Evolutionary conservation across 92 coral and sea anemone genomes (phyloP), one percentile per base, ranked within the genome.

Genomic region (Plumapathes pennacea): DNA sequence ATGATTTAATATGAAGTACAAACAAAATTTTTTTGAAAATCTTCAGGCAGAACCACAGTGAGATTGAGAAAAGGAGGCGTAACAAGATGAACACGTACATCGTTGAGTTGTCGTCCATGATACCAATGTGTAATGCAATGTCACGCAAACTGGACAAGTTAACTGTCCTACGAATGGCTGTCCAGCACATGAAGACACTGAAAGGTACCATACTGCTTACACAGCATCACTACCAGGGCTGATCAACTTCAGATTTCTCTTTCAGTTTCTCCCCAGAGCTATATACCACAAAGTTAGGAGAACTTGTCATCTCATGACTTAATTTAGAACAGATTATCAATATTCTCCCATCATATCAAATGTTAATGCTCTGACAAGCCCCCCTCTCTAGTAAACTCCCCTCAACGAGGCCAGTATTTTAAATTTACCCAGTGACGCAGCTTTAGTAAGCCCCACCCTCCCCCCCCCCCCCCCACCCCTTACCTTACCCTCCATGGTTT

Each of bases 51-150:
- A 83, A 85, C 41, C 97, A 90, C 67, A 90, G 97, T 61, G 95
- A 90, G 67, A 90, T 90, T 44, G 97, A 90, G 63, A 90, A 88
- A 43, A 71, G 97, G 37, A 75, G 97, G 28, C 96, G 97, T 41
- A 91, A 90, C 57, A 90, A 90, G 51, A 90, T 90, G 96, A 90
- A 90, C 67, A 89, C 86, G 2, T 87, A 88, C 54, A 90, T 90
- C 34, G 83, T 82, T 78, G 96, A 90, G 36, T 57, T 90, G 24
- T 82, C 95, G 17, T 68, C 90, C 0, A 90, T 90, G 97, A 87
- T 90, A 9, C 97, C 97, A 0, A 74, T 90, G 86, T 84, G 96
- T 33, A 80, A 66, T 23, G 85, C 87, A 44, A 76, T 88, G 73
- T 77, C 90, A 40, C 87, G 90, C 62, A 90, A 90, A 76, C 97